Base-by-base conservation (phyloP, 2,113 vertebrate species). In the Progne subis region DNA sequence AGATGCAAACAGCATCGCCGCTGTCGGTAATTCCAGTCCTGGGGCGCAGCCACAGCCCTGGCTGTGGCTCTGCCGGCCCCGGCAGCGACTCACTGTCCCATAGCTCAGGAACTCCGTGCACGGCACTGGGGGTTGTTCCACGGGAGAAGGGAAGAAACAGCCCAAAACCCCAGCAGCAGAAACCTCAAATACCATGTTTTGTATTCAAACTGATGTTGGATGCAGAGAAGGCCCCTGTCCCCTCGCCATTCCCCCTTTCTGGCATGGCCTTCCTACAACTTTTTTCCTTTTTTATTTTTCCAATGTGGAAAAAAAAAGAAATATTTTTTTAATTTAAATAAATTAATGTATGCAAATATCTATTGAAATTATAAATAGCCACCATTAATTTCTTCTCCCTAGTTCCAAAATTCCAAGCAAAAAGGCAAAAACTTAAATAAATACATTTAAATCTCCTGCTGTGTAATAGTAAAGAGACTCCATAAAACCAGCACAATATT, bases 281-380 rank as follows among this genome's bases (percentile, higher is more conserved):
- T 68, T 29, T 47, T 39, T 32, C 7, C 9, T 34, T 52, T 76
- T 44, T 47, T 32, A 39, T 61, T 49, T 53, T 64, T 31, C 23
- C 37, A 44, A 12, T 14, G 21, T 11, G 46, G 25, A 28, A 68
- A 43, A 89, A 89, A 55, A 84, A 47, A 23, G 12, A 87, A 92
- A 71, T 21, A 50, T 18, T 19, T 52, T 88, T 97, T 96, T 77
- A 50, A 75, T 91, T 96, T 37, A 49, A 95, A 92, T 96, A 86
- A 91, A 88, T 44, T 80, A 94, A 96, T 77, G 88, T 88, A 97
- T 90, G 74, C 89, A 97, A 97, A 96, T 93, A 92, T 71, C 50
- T 32, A 32, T 83, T 46, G 61, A 86, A 93, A 96, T 96, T 95
- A 91, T 82, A 90, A 94, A 86, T 34, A 89, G 34, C 52, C 60